Base-by-base conservation (phyloP, 2,113 vertebrate species). In the Charina bottae region DNA sequence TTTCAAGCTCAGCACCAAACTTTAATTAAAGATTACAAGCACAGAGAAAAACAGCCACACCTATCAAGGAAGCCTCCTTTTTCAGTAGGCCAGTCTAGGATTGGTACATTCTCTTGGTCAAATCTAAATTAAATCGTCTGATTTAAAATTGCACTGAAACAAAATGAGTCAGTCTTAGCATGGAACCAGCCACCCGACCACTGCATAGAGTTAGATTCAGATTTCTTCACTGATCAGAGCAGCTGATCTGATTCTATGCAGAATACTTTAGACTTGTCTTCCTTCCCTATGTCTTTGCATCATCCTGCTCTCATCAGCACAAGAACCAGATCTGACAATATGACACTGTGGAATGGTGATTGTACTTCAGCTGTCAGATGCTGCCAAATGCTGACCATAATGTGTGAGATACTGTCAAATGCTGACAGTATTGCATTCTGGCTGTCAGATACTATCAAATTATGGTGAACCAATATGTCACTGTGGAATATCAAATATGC, bases 361-460 rank as follows among this genome's bases (percentile, higher is more conserved):
- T 68, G 53, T 56, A 46, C 21, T 26, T 72, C 85, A 87, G 53
- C 33, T 87, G 85, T 87, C 62, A 87, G 49, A 68, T 42, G 10
- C 23, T 42, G 23, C 64, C 53, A 87, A 72, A 87, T 46, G 33
- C 4, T 56, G 49, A 28, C 53, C 8, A 17, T 37, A 84, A 84
- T 49, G 33, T 87, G 85, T 56, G 24, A 87, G 54, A 72, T 78
- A n/a, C 23, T 42, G 53, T 72, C 90, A 87, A 84, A 49, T 84
- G 37, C 37, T 60, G 56, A 87, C 85, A 42, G 53, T 56, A 72
- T 68, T 91, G 33, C 54, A 56, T 58, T 33, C 53, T 55, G 59
- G 53, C 49, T 68, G 90, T 33, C 90, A 54, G 58, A 46, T 54
- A 62, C 9, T 26, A n/a, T 85, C 83, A 90, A 53, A 90, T 87